phyloP scores from a whole-genome alignment of 2,888 invertebrate species.

The Ryuthela nishihirai region DNA sequence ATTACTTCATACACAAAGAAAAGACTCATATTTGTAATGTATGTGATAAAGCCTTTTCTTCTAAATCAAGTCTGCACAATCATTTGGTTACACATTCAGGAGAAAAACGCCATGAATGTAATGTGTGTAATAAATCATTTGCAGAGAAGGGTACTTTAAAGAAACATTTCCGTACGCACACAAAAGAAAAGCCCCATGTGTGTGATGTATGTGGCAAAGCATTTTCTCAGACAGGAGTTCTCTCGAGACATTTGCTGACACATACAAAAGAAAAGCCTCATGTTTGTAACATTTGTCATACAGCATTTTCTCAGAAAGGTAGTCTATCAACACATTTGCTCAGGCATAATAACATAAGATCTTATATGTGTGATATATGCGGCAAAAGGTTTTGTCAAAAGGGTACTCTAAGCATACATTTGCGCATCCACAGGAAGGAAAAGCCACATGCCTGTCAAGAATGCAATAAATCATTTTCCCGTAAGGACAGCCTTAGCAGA shows the following conservation, averaged over 20 bases:
- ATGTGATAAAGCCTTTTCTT: slow-evolving; percentile 26
- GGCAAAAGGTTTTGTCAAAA: too few relatives aligned
- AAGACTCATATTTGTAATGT: slow-evolving; percentile 26
- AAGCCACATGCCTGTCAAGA: too few relatives aligned
- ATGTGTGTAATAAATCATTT: slow-evolving; percentile 26
- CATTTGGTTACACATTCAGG: slow-evolving; percentile 31
- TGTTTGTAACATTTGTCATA: slow-evolving; percentile 25
- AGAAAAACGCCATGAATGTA: slow-evolving; percentile 27
- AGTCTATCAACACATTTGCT: slow-evolving; percentile 28
- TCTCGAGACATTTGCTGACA: slow-evolving; percentile 24
- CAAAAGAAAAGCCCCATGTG: slow-evolving; percentile 26
- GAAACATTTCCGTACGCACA: slow-evolving; percentile 29
- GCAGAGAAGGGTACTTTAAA: slow-evolving; percentile 29
- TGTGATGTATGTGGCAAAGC: slow-evolving; percentile 19
- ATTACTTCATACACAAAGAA: slow-evolving; percentile 30
- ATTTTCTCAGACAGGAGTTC: slow-evolving; percentile 23
- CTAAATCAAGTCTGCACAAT: slow-evolving; percentile 29
- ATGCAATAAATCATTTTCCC: too few relatives aligned
- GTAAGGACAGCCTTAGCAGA: too few relatives aligned
- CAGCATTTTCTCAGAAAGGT: slow-evolving; percentile 24
- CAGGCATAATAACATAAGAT: too few relatives aligned
- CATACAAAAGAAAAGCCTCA: slow-evolving; percentile 33
- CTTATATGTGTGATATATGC: too few relatives aligned
- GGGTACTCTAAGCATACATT: too few relatives aligned
- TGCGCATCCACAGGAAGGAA: too few relatives aligned